These are phyloP conservation scores for Phragmatobia fuliginosa DNA, from an alignment of 2,888 invertebrate genomes.

Conservation along the genomic window DNA sequence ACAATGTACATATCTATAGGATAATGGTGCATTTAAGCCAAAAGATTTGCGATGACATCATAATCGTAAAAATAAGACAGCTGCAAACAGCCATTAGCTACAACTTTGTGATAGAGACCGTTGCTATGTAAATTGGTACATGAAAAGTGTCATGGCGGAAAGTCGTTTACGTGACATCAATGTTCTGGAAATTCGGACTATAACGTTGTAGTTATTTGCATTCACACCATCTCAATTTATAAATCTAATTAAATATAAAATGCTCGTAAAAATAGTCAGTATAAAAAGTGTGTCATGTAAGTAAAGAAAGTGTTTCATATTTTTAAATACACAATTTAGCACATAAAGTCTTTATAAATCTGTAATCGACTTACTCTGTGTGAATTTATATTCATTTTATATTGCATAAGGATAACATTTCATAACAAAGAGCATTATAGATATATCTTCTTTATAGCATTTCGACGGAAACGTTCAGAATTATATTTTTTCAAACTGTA, in stretches of 20 bases:
- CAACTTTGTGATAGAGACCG: background rate
- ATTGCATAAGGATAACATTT: background rate
- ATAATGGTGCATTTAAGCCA: slow-evolving; percentile 22
- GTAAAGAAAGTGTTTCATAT: background rate
- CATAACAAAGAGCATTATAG: no score
- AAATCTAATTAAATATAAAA: background rate
- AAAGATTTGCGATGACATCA: background rate
- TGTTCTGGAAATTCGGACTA: background rate
- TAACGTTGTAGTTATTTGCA: background rate
- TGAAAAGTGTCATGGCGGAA: background rate
- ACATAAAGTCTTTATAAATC: background rate
- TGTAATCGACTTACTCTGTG: background rate
- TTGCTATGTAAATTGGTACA: slow-evolving; percentile 1
- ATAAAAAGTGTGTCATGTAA: background rate
- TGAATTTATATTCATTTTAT: background rate
- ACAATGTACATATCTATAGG: background rate
- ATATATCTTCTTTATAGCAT: no score
- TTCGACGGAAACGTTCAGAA: no score
- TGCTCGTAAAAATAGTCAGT: background rate
- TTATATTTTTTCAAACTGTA: no score
- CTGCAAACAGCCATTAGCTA: background rate
- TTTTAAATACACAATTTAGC: background rate
- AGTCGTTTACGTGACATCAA: background rate
- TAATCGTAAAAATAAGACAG: background rate
- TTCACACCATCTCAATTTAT: background rate